Base-by-base conservation (phyloP, 2,888 invertebrate species). In the Sturmia bella region DNA sequence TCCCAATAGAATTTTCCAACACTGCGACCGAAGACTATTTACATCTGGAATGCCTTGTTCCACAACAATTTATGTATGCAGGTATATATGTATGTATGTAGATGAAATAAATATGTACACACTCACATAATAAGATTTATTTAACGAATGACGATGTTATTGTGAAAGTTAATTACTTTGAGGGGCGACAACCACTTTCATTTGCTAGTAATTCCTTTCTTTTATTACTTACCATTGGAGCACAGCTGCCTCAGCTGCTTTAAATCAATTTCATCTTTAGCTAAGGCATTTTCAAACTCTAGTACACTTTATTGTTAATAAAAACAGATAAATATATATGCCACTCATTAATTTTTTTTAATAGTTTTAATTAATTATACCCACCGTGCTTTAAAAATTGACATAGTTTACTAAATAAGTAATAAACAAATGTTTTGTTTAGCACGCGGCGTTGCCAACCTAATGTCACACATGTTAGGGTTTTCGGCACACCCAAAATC, bases 1-100 rank as follows among this genome's bases (percentile, higher is more conserved):
- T 87, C 96, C 95, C 41, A 98, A 92, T 63, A 98, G 91, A 19
- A 98, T 91, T 91, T 96, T 96, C 98, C 98, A 98, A 85, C 97
- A 96, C 48, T 96, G 89, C 0, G 98, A 93, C 68, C 98, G 92
- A 80, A 95, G 92, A 0, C 97, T 96, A 85, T 94, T 94, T 86
- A 96, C 96, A 89, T 97, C 97, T 1, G 98, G 97, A 86, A 98
- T 95, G 68, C 98, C 97, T 97, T 48, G 50, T 17, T 21, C 5
- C 32, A 56, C 11, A 1, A 13, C 24, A 45, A 43, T 63, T 39
- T 9, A 43, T 11, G 12, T 6, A 17, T 7, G 9, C 5, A 32
- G 1, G 9, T 7, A 32, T 37, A 15, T 32, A 4, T n/a, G 13
- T 15, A n/a, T n/a, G 11, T 21, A 70, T 19, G 13, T 11, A 11